A percentile compares a stretch with the other conserved stretches of the same genome.
phyloP scores from a whole-genome alignment of 35 echinoderm and acorn worm species.

The Heliocidaris tuberculata region DNA sequence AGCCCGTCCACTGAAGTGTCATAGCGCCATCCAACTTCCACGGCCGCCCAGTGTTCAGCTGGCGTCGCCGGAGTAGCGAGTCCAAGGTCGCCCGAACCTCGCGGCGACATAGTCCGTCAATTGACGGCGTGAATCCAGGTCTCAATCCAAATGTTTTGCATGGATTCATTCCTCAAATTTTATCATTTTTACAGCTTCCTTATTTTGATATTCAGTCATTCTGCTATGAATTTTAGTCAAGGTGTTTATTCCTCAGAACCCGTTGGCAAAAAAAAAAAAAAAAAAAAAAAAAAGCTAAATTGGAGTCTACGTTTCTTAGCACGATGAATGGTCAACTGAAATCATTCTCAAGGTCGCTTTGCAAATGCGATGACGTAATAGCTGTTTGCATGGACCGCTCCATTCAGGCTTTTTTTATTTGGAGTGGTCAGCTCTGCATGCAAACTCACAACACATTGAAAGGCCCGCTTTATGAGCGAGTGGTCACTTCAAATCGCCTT shows the following conservation, averaged over 20 bases:
- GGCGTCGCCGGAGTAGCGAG: neutral
- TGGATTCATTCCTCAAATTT: neutral
- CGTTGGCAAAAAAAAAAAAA: neutral
- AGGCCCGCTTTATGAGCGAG: neutral
- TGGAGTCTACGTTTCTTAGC: neutral
- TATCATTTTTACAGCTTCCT: neutral
- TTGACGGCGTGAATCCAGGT: neutral
- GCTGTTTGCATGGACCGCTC: conserved; percentile 13
- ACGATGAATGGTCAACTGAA: neutral
- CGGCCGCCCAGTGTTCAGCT: neutral
- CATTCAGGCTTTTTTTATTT: neutral
- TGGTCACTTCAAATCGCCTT: neutral
- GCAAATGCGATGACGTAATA: conserved; percentile 42
- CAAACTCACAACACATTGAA: neutral
- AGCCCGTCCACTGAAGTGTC: neutral
- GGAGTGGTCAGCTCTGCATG: neutral
- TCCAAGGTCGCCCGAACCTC: conserved; percentile 41
- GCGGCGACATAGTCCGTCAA: conserved; percentile 19
- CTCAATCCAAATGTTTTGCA: neutral
- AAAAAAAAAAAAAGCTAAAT: neutral
- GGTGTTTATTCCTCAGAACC: neutral
- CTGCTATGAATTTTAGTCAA: neutral
- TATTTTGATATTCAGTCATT: neutral
- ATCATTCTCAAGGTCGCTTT: conserved; percentile 44
- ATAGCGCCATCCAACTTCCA: conserved; percentile 28